phyloP scores from a whole-genome alignment of 2,888 invertebrate genomes.

The Ceraclea dissimilis region DNA sequence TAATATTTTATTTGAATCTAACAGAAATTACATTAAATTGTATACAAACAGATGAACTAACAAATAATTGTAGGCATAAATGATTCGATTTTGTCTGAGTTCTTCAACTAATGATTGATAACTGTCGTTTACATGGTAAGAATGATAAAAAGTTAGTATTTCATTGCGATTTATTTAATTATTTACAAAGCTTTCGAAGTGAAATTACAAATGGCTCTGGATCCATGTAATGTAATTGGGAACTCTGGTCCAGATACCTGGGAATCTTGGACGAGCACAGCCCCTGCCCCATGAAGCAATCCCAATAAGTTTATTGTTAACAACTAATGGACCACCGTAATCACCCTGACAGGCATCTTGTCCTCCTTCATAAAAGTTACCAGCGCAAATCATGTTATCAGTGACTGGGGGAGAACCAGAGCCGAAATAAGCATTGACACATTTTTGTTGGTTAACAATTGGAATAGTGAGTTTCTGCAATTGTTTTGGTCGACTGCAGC shows the following conservation, averaged over 20 bases:
- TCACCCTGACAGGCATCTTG: conserved; percentile 49
- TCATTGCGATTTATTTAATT: too few relatives aligned
- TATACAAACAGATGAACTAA: too few relatives aligned
- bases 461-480: background rate
- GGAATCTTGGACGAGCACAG: conserved; percentile 38
- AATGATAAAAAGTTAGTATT: too few relatives aligned
- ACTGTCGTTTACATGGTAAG: too few relatives aligned
- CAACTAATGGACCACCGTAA: conserved; percentile 50
- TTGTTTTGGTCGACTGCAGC: background rate
- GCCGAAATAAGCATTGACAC: background rate
- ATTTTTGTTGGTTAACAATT: background rate
- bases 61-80: too few relatives aligned
- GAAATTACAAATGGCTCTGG: too few relatives aligned
- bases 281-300: conserved; percentile 53
- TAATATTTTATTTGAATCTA: too few relatives aligned
- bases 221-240: background rate
- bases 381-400: conserved; percentile 42
- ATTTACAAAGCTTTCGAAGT: too few relatives aligned
- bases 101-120: too few relatives aligned
- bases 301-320: conserved; percentile 40
- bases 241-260: background rate
- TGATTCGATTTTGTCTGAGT: too few relatives aligned
- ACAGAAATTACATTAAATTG: too few relatives aligned
- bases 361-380: conserved; percentile 33
- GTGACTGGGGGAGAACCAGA: conserved; percentile 27